phyloP scores from a whole-genome alignment of 2,797 vertebrate genomes.

The Triplophysa bombifrons region DNA sequence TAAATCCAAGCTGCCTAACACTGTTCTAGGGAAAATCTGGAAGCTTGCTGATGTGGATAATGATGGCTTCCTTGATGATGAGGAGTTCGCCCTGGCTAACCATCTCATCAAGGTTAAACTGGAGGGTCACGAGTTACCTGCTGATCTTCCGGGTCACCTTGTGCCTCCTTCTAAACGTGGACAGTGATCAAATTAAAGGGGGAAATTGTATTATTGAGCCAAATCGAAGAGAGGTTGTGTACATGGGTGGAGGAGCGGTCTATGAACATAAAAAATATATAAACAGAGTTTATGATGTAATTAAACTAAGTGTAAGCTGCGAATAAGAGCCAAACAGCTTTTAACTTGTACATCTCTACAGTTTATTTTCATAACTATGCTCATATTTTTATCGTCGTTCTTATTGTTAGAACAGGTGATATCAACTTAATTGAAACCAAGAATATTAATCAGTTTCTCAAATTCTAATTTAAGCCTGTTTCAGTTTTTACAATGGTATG shows the following conservation, averaged over 20 bases:
- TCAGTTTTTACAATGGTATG: not conserved
- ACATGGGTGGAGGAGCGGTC: conserved; percentile 2
- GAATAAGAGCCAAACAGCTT: conserved; percentile 31
- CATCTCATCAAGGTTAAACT: conserved; percentile 82
- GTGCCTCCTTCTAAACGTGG: conserved; percentile 78
- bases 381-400: conserved; percentile 10
- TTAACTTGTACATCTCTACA: conserved; percentile 48
- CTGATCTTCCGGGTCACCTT: conserved; percentile 75
- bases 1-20: conserved; percentile 82
- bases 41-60: conserved; percentile 80
- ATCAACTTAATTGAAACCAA: conserved; percentile 18
- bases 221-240: conserved; percentile 5
- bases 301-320: conserved; percentile 30
- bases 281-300: conserved; percentile 33
- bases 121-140: conserved; percentile 79
- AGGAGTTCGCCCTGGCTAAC: conserved; percentile 82
- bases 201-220: conserved; percentile 42
- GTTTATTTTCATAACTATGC: conserved; percentile 28
- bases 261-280: conserved; percentile 16
- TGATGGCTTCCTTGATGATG: conserved; percentile 79
- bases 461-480: conserved; percentile 14
- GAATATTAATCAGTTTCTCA: not conserved
- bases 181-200: conserved; percentile 18
- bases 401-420: conserved; percentile 16
- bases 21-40: conserved; percentile 81